Conservation (phyloP, 2,113 vertebrate species). For the Callaeas wilsoni region DNA sequence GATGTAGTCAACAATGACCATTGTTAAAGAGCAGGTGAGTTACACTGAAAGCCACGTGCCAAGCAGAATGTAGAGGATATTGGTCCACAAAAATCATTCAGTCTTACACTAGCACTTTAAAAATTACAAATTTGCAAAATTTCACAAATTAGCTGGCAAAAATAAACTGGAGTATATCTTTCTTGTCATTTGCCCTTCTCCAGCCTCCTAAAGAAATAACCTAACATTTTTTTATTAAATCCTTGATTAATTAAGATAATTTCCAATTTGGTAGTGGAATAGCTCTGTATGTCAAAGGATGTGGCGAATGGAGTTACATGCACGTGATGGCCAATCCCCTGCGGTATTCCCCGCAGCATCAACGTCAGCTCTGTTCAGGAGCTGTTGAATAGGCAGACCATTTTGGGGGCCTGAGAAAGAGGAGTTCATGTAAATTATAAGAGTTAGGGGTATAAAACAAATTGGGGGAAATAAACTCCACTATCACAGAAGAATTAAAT, state of each 20-base stretch:
- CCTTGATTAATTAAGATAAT: neutral
- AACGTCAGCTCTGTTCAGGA: neutral
- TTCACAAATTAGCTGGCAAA: neutral
- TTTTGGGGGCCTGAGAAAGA: neutral
- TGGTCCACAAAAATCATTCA: neutral
- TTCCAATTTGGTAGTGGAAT: neutral
- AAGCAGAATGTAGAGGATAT: neutral
- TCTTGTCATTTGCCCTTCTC: neutral
- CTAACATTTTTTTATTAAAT: accelerated
- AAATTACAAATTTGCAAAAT: neutral
- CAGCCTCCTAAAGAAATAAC: neutral
- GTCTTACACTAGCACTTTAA: neutral
- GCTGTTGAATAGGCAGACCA: neutral
- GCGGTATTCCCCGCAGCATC: neutral
- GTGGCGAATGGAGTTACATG: neutral
- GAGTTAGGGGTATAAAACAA: neutral
- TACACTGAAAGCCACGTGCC: neutral
- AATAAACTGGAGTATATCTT: neutral
- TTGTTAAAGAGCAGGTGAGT: neutral
- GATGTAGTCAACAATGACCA: neutral
- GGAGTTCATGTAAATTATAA: neutral
- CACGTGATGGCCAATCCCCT: neutral
- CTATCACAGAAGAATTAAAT: neutral
- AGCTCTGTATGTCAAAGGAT: neutral
- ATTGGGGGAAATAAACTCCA: neutral